Conservation (phyloP, 2,888 invertebrate genomes). For the Scaptodrosophila latifasciaeformis region DNA sequence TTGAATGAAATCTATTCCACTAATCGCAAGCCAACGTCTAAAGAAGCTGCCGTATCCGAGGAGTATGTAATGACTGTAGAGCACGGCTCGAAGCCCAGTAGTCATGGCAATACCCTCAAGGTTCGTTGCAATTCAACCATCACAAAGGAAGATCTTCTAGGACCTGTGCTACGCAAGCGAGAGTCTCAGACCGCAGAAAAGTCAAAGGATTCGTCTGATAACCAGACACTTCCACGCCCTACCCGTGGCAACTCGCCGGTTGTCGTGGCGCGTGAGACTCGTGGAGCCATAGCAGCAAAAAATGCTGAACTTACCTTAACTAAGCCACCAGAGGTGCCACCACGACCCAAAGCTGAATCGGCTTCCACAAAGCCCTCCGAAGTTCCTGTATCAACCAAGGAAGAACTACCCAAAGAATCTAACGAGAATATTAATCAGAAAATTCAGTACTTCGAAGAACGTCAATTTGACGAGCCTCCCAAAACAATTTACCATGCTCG, state of each 20-base stretch:
- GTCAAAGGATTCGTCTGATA: conserved; percentile 81
- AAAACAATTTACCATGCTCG: conserved; percentile 77
- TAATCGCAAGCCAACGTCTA: conserved; percentile 69
- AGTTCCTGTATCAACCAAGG: conserved; percentile 16
- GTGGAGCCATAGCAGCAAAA: conserved; percentile 79
- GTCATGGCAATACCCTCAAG: conserved; percentile 73
- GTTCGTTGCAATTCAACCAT: conserved; percentile 79
- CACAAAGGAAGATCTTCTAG: conserved; percentile 75
- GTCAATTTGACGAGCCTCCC: conserved; percentile 77
- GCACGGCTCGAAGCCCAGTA: conserved; percentile 69
- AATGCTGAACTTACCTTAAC: conserved; percentile 74
- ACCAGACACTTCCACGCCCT: conserved; percentile 75
- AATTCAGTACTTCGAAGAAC: conserved; percentile 88
- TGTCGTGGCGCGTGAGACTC: conserved; percentile 78
- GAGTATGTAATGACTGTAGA: conserved; percentile 81
- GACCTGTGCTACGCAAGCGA: conserved; percentile 65
- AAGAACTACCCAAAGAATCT: conserved; percentile 7
- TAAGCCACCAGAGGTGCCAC: conserved; percentile 66
- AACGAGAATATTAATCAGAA: conserved; percentile 79
- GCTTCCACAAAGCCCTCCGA: conserved; percentile 14
- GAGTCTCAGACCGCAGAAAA: conserved; percentile 72
- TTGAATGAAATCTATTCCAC: conserved; percentile 86
- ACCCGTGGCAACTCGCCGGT: conserved; percentile 71
- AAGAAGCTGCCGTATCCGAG: conserved; percentile 65
- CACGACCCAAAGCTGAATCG: conserved; percentile 31